phyloP scores from a whole-genome alignment of 2,888 invertebrate species.

The Sesamia inferens region DNA sequence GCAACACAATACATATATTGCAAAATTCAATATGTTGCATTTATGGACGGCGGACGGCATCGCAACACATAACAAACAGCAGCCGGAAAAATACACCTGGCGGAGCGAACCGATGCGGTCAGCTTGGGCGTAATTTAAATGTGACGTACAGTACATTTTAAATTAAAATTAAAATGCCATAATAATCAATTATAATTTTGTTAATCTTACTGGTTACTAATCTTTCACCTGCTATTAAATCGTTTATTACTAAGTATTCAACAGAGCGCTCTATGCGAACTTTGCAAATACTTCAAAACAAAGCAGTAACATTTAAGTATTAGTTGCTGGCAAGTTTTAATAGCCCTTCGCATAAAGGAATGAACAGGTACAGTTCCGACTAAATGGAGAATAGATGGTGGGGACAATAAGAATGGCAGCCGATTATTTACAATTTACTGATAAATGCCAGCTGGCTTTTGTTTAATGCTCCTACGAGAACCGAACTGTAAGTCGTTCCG shows the following conservation, averaged over 20 bases:
- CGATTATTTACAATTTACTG: conserved; percentile 35
- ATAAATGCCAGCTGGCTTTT: conserved; percentile 21
- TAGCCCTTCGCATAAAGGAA: conserved; percentile 27
- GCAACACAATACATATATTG: neutral
- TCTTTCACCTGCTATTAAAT: neutral
- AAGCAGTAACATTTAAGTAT: conserved; percentile 6
- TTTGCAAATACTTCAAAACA: conserved; percentile 23
- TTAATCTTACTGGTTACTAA: too few relatives aligned
- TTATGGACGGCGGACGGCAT: neutral
- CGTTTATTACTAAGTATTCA: neutral
- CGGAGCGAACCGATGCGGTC: neutral
- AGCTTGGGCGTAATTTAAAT: neutral
- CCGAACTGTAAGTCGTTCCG: neutral
- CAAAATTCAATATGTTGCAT: neutral
- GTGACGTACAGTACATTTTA: neutral
- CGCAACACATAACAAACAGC: neutral
- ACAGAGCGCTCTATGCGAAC: conserved; percentile 13
- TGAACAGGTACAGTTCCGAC: conserved; percentile 28
- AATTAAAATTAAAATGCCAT: neutral
- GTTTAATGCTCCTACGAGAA: conserved; percentile 2
- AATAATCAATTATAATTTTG: neutral
- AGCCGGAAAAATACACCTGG: neutral
- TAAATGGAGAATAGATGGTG: conserved; percentile 1
- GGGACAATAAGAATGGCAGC: conserved; percentile 3
- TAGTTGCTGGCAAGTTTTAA: neutral